A percentile compares a stretch with the other conserved stretches of the same genome.
phyloP scores from a whole-genome alignment of 2,797 vertebrate species.

The Lutjanus campechanus region DNA sequence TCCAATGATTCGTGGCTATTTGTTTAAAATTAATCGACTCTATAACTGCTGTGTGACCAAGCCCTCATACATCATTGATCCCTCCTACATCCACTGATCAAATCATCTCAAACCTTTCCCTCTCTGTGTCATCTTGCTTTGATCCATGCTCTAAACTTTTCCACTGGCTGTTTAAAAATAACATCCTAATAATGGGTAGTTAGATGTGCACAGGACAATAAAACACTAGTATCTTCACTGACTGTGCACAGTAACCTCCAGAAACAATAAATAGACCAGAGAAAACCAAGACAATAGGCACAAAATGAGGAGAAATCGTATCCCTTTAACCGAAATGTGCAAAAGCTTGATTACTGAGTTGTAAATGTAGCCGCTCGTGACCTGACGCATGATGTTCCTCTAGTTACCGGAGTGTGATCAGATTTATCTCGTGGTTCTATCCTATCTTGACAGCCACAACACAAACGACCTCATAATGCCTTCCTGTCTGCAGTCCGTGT shows the following conservation, averaged over 20 bases:
- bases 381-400: slow-evolving; percentile 3
- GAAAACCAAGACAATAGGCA: background rate
- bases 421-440: slow-evolving; percentile 27
- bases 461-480: slow-evolving; percentile 52
- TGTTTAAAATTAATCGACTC: background rate
- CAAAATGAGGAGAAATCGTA: slow-evolving; percentile 27
- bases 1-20: slow-evolving; percentile 1
- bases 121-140: slow-evolving; percentile 13
- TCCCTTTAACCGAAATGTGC: slow-evolving; percentile 28
- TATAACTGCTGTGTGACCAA: background rate
- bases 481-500: slow-evolving; percentile 20
- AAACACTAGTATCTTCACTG: slow-evolving; percentile 2
- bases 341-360: slow-evolving; percentile 45
- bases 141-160: slow-evolving; percentile 2
- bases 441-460: slow-evolving; percentile 19
- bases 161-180: background rate
- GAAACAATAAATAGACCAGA: slow-evolving; percentile 14
- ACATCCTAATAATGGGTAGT: background rate
- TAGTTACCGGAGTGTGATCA: slow-evolving; percentile 20
- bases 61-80: background rate
- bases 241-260: slow-evolving; percentile 9
- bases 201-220: slow-evolving; percentile 2
- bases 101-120: background rate
- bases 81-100: background rate
- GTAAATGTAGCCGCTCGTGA: slow-evolving; percentile 23